Conservation (phyloP, 2,113 vertebrate species). For the Neotoma lepida region DNA sequence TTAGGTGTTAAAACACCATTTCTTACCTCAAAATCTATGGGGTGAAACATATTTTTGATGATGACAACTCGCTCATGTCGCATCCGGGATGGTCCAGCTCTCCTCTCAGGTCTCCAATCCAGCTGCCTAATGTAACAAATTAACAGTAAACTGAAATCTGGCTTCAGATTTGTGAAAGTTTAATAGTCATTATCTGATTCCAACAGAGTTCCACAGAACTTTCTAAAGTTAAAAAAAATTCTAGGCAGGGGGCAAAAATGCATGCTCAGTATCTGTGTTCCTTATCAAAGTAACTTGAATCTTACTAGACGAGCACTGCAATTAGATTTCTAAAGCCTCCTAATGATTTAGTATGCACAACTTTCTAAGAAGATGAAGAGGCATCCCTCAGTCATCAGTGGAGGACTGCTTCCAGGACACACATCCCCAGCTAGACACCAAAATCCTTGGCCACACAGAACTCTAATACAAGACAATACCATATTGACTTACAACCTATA, state of each 20-base stretch:
- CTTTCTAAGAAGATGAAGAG: constrained; percentile 8
- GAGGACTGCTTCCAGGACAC: background rate
- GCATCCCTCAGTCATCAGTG: background rate
- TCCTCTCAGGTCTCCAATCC: constrained; percentile 97
- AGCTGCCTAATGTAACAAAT: constrained; percentile 90
- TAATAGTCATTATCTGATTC: constrained; percentile 49
- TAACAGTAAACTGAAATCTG: constrained; percentile 78
- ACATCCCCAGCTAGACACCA: background rate
- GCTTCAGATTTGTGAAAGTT: constrained; percentile 79
- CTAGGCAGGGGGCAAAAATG: background rate
- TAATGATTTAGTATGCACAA: constrained; percentile 18
- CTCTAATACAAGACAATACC: background rate
- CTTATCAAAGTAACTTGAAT: background rate
- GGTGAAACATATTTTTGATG: constrained; percentile 98
- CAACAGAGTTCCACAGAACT: background rate
- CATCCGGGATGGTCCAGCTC: constrained; percentile 87
- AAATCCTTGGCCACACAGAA: background rate
- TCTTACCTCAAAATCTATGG: constrained; percentile 94
- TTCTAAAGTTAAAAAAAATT: constrained; percentile 34
- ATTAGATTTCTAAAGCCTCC: background rate
- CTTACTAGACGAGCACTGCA: constrained; percentile 24
- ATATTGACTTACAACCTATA: background rate
- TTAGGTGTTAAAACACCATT: background rate
- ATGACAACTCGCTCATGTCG: constrained; percentile 94
- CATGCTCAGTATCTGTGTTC: background rate